Conservation (phyloP, 2,113 vertebrate species). For the Sapayoa aenigma region DNA sequence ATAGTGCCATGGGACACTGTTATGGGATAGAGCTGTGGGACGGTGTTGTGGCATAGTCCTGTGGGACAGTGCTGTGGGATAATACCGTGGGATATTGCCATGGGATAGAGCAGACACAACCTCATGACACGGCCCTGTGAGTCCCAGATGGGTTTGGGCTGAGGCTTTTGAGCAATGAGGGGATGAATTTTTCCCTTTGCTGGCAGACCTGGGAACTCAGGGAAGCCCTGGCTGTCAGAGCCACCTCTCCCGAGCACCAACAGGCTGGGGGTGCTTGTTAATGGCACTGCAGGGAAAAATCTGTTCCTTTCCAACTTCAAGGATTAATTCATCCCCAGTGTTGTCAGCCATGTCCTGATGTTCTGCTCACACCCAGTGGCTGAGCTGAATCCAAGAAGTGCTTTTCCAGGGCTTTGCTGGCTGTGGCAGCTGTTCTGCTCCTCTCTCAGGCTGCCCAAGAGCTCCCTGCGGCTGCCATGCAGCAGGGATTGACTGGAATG, state of each 20-base stretch:
- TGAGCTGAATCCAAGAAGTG: not conserved
- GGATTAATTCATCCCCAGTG: not conserved
- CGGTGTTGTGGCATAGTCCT: not conserved
- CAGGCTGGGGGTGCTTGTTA: fast-evolving
- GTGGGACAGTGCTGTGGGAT: not conserved
- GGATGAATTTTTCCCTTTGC: not conserved
- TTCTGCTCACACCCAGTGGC: not conserved
- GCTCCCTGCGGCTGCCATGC: not conserved
- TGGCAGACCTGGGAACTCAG: fast-evolving
- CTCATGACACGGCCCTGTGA: not conserved
- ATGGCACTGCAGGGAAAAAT: not conserved
- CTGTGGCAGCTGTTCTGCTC: not conserved
- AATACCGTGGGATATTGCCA: too few species aligned
- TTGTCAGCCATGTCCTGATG: not conserved
- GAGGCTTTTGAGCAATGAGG: not conserved
- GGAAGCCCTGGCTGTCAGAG: not conserved
- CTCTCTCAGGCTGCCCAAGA: too few species aligned
- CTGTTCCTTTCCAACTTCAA: not conserved
- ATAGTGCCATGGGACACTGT: too few species aligned
- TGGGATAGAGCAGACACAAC: too few species aligned
- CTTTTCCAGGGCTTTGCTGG: not conserved
- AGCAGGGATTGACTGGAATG: not conserved
- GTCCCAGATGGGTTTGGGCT: too few species aligned
- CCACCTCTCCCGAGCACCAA: not conserved
- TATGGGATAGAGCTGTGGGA: not conserved